These are phyloP conservation scores for Baryphthengus martii DNA, from an alignment of 2,113 vertebrate species.

Conservation along the genomic window DNA sequence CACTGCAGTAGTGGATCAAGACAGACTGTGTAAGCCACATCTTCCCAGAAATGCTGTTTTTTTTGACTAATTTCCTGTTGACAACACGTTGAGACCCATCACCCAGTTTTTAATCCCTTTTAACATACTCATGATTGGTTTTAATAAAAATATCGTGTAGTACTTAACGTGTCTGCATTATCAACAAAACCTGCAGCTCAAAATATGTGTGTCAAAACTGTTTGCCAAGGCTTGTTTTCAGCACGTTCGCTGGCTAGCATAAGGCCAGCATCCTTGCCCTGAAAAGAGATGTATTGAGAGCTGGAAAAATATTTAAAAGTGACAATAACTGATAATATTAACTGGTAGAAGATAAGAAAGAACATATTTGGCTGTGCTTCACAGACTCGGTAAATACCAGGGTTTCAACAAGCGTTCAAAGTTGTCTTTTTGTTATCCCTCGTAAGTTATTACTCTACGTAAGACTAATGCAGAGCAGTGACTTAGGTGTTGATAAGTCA, in stretches of 20 bases:
- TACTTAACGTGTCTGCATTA: background rate
- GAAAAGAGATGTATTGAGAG: background rate
- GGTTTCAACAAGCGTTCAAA: background rate
- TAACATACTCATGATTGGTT: background rate
- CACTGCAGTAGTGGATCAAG: background rate
- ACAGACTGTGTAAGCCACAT: background rate
- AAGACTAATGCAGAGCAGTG: background rate
- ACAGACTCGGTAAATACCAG: background rate
- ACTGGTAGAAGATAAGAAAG: background rate
- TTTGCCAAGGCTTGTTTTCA: conserved; percentile 7
- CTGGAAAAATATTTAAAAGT: background rate
- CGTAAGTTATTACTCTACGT: background rate
- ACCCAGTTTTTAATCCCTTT: background rate
- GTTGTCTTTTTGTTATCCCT: background rate
- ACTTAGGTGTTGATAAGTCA: background rate
- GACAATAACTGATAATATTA: background rate
- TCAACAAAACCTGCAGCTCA: background rate
- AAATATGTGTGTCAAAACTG: conserved; percentile 3
- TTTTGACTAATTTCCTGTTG: conserved; percentile 1
- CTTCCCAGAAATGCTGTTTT: background rate
- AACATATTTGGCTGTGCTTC: background rate
- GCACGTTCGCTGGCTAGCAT: background rate
- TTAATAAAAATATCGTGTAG: background rate
- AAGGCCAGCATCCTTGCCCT: background rate
- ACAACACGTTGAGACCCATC: background rate